Base-by-base conservation (phyloP, 2,113 vertebrate genomes). In the Hippocampus comes region DNA sequence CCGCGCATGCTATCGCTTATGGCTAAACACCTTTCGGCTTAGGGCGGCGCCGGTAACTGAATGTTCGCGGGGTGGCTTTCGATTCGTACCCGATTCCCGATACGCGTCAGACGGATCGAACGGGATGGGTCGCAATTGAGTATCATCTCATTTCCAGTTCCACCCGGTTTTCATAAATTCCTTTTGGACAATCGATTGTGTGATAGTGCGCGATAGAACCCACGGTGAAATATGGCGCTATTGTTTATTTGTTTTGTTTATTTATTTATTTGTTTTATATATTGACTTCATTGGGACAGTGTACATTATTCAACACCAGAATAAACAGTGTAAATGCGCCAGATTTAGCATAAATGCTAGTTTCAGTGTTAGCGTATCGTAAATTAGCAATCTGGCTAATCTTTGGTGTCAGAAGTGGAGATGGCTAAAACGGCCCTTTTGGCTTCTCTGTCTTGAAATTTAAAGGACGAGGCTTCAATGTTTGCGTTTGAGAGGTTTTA, bases 11-110 rank as follows among this genome's bases (percentile, higher is more conserved):
- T 38, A 48, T 66, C 10, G 23, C 41, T 66, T 66, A 8, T n/a
- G 25, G n/a, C 5, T n/a, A 15, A 48, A 25, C 34, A 63, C 34
- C 7, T 38, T 25, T 20, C 17, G 18, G 18, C 9, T 18, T 41
- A 59, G 69, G 20, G 56, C 5, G 3, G 25, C 71, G 68, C 71
- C 69, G 63, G 56, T 67, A 71, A 70, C 61, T 60, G 49, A 56
- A 42, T 53, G 21, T 21, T 2, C 34, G 59, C 0, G 8, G 34
- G 9, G n/a, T 70, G 42, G 25, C 63, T 67, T 77, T 72, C 20
- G 20, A 67, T 73, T 68, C 25, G 69, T 67, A 78, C 73, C 49
- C 43, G 61, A 68, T 27, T 67, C 63, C 67, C 67, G 48, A 68
- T 41, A 68, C 15, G 4, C 25, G 70, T 64, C 42, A 18, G 0